Evolutionary conservation across 2,888 invertebrate species (phyloP), one percentile per base, ranked within the genome.

Genomic region (Erynnis tages): DNA sequence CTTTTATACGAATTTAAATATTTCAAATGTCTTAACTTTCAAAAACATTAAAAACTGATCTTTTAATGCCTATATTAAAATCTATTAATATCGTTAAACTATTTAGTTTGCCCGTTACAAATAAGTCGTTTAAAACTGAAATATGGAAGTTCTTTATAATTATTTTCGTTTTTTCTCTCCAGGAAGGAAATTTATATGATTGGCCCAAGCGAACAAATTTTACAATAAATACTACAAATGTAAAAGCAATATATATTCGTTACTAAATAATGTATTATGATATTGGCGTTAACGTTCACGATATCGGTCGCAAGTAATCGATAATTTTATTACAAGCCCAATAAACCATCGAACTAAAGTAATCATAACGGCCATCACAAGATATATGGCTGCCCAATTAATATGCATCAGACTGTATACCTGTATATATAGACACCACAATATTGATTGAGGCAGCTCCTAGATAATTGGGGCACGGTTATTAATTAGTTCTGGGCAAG

Each of bases 391-490:
- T 61, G 54, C 61, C 77, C 82, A 82, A 83, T 84, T 82, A 82
- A 73, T 74, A 68, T 60, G 73, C 75, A 74, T 66, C 79, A n/a
- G n/a, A n/a, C n/a, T n/a, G 72, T 76, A 78, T 74, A 78, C 63
- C 63, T 64, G 65, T 67, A 66, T 66, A 58, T 62, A 56, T 66
- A 66, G 72, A 41, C 49, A 34, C 71, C 63, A 70, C 63, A 70
- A 75, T 73, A 76, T 76, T 80, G 82, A 82, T 82, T 79, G 79
- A 73, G 68, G 62, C 63, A 62, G 67, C 58, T 66, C 65, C 58
- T 65, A 73, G 71, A 78, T 84, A 83, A 84, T 84, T 84, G 80
- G 78, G 65, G 61, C 63, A 63, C 58, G 65, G 69, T 76, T 76
- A 77, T 81, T 84, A 79, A 83, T 82, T 77, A 53, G 46, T 44